Conservation (phyloP, 2,888 invertebrate species). For the Cacoxenus indagator region DNA sequence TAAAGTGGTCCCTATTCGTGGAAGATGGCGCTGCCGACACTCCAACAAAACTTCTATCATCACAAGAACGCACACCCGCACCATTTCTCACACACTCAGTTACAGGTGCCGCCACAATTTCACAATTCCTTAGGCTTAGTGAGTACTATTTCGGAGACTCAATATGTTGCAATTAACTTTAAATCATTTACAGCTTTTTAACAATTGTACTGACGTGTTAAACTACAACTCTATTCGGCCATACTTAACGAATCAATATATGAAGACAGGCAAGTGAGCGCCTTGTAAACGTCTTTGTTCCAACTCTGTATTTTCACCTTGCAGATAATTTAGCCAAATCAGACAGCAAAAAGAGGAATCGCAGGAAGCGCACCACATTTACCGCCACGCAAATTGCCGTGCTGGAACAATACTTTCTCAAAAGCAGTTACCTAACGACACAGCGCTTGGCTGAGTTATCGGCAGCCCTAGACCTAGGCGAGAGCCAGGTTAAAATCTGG, state of each 20-base stretch:
- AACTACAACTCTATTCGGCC: constrained; percentile 59
- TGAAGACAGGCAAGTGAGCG: constrained; percentile 48
- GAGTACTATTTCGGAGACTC: constrained; percentile 33
- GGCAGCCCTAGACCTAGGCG: constrained; percentile 51
- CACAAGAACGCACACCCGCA: constrained; percentile 40
- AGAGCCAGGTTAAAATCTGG: constrained; percentile 61
- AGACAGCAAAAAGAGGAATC: constrained; percentile 56
- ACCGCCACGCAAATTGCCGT: constrained; percentile 58
- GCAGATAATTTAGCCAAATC: constrained; percentile 55
- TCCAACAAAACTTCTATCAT: constrained; percentile 58
- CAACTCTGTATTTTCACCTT: background rate
- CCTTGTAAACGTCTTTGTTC: background rate
- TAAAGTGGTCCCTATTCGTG: constrained; percentile 32
- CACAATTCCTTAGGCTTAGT: constrained; percentile 61
- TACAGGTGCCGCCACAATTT: constrained; percentile 57
- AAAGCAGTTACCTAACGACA: constrained; percentile 57
- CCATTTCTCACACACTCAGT: constrained; percentile 38
- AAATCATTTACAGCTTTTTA: constrained; percentile 45
- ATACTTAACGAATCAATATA: constrained; percentile 52
- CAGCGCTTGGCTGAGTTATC: constrained; percentile 55
- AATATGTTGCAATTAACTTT: background rate
- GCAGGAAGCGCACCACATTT: constrained; percentile 61
- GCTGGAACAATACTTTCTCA: constrained; percentile 58
- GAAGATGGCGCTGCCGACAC: constrained; percentile 63
- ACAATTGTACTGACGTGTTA: constrained; percentile 55